A percentile compares a stretch with the other conserved stretches of the same genome.
Conservation (phyloP, 2,113 vertebrate genomes). For the Cichladusa arquata region DNA sequence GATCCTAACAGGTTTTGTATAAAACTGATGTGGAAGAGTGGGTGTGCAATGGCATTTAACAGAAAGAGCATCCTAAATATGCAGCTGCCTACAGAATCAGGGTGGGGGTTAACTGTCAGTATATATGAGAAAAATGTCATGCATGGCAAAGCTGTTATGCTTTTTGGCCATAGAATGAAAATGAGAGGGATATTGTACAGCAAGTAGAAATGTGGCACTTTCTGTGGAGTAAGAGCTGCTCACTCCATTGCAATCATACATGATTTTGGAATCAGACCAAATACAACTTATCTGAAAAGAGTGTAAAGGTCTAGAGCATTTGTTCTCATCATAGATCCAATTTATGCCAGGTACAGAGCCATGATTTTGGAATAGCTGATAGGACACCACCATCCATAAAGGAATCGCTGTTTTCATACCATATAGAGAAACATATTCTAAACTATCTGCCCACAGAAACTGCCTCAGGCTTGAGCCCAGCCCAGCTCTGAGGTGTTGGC, state of each 20-base stretch:
- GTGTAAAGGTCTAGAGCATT: neutral
- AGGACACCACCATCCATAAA: neutral
- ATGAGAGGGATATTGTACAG: neutral
- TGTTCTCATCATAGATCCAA: neutral
- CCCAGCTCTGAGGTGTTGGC: accelerated
- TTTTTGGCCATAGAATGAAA: neutral
- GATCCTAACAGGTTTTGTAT: neutral
- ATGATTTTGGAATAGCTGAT: neutral
- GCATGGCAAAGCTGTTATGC: neutral
- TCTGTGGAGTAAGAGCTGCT: neutral
- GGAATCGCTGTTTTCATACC: neutral
- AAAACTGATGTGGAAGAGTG: conserved; percentile 1
- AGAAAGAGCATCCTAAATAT: conserved; percentile 6
- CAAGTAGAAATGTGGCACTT: neutral
- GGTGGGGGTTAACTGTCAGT: neutral
- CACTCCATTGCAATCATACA: accelerated
- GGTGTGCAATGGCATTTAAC: conserved; percentile 20
- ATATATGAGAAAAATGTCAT: conserved; percentile 28
- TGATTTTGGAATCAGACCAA: neutral
- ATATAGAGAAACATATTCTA: neutral
- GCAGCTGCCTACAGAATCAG: neutral
- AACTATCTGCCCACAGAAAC: neutral
- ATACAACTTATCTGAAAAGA: neutral
- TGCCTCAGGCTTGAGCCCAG: neutral
- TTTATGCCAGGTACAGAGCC: neutral